Conservation (phyloP, 2,797 vertebrate species). For the Bradypodion ventrale region DNA sequence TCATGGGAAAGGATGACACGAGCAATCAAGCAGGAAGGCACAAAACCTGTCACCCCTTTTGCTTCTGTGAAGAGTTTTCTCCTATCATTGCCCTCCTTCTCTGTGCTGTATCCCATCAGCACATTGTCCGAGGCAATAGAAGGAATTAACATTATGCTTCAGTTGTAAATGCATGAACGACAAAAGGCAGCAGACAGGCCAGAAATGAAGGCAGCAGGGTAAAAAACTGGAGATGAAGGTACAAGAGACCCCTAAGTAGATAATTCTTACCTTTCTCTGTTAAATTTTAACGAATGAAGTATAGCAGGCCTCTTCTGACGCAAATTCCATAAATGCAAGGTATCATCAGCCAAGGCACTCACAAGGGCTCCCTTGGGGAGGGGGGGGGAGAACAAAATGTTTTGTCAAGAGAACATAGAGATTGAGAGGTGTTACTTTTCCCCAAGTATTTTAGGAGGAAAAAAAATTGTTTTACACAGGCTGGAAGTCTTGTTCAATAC, state of each 20-base stretch:
- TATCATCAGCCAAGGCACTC: conserved; percentile 96
- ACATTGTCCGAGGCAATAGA: neutral
- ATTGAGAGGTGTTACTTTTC: neutral
- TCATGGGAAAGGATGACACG: neutral
- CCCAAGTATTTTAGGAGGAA: neutral
- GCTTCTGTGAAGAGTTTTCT: too few relatives aligned
- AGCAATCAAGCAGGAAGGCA: neutral
- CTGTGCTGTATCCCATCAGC: neutral
- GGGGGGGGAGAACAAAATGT: conserved; percentile 20
- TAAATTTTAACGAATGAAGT: conserved; percentile 98
- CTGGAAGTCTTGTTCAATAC: neutral
- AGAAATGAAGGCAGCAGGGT: neutral
- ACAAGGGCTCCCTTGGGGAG: conserved; percentile 96
- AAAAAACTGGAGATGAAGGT: neutral
- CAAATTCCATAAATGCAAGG: conserved; percentile 95
- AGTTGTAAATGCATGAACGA: neutral
- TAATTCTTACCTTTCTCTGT: conserved; percentile 89
- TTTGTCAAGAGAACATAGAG: conserved; percentile 12
- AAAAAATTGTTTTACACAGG: neutral
- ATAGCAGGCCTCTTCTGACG: conserved; percentile 98
- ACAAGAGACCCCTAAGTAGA: neutral
- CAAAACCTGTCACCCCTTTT: neutral
- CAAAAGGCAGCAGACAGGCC: neutral
- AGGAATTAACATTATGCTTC: neutral
- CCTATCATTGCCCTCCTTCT: neutral